Percentiles rank a stretch among this genome's conserved stretches.
These are phyloP conservation scores for Semnornis frantzii DNA, from an alignment of 2,113 vertebrate species.

Conservation along the genomic window DNA sequence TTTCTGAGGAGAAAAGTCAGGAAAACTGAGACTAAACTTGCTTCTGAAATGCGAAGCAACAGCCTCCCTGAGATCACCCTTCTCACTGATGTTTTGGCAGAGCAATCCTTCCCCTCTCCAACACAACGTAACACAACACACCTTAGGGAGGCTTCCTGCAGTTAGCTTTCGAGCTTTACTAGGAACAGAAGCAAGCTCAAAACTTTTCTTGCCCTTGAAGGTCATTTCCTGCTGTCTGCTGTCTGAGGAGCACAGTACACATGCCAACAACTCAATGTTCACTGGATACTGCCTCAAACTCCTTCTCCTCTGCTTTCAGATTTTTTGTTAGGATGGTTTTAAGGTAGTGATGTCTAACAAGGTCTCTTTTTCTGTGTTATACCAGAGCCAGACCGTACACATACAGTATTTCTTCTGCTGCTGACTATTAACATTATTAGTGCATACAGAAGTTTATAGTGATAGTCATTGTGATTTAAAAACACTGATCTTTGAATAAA, in stretches of 20 bases:
- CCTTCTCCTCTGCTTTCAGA: neutral
- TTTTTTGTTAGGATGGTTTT: neutral
- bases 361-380: neutral
- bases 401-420: neutral
- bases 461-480: neutral
- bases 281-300: neutral
- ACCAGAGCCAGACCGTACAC: rapidly evolving
- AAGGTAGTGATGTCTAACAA: neutral
- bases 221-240: neutral
- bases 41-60: neutral
- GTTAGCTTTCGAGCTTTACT: neutral
- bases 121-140: neutral
- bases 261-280: rapidly evolving
- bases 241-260: neutral
- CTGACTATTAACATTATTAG: neutral
- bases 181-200: neutral
- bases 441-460: neutral
- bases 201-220: neutral
- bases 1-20: neutral
- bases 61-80: neutral
- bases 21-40: neutral
- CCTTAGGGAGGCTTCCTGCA: neutral
- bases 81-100: neutral
- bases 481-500: neutral
- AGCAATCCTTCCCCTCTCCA: neutral